Evolutionary conservation across 2,113 vertebrate species (phyloP).

Genomic region (Crotophaga sulcirostris): DNA sequence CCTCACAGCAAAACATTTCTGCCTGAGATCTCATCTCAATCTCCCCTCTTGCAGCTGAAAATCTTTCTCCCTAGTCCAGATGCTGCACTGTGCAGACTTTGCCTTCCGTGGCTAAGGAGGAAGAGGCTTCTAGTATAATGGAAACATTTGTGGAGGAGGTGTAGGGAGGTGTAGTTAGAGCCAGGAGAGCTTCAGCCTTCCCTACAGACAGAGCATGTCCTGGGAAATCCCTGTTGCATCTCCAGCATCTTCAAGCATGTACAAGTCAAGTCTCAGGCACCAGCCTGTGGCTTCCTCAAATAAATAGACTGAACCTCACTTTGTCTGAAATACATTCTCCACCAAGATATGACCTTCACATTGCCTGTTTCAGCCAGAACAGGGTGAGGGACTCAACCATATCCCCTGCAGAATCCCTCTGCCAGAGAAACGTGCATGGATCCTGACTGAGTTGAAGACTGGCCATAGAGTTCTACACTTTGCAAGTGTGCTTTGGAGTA

Average conservation of each 20-base stretch:
- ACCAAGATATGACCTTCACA: neutral
- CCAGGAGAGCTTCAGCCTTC: neutral
- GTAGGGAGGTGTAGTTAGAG: neutral
- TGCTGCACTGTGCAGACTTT: neutral
- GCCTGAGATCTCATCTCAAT: too few relatives aligned
- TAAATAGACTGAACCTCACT: neutral
- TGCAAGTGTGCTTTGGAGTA: neutral
- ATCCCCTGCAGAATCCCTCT: neutral
- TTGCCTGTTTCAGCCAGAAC: neutral
- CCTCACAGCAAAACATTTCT: too few relatives aligned
- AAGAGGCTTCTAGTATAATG: neutral
- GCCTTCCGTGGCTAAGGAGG: neutral
- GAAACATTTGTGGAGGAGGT: neutral
- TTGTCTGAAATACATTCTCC: neutral
- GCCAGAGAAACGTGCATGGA: neutral
- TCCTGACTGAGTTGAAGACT: neutral
- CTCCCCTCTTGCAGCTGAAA: too few relatives aligned
- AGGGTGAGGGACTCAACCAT: neutral
- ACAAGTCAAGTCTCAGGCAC: neutral
- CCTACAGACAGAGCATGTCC: neutral
- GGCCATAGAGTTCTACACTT: too few relatives aligned
- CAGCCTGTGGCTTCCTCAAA: neutral
- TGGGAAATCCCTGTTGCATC: neutral
- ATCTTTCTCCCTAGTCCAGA: too few relatives aligned
- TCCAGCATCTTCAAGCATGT: neutral